A percentile compares a stretch with the other conserved stretches of the same genome.
Conservation (phyloP, 2,888 invertebrate genomes). For the Invenusta paracnida region DNA sequence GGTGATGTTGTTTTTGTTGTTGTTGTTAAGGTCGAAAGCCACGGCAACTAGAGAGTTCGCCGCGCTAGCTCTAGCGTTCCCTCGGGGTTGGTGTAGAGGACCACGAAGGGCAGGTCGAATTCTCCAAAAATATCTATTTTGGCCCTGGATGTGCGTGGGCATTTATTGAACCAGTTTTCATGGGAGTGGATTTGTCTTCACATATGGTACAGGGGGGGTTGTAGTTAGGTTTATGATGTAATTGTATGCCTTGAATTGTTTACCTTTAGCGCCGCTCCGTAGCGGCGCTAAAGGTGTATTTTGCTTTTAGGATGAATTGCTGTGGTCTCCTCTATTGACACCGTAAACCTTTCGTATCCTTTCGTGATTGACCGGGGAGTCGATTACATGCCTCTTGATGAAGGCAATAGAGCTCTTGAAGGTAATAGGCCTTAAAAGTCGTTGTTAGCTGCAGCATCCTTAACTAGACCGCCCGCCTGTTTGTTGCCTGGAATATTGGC, state of each 20-base stretch:
- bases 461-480: not conserved
- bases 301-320: not conserved
- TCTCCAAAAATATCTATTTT: not conserved
- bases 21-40: too few relatives aligned
- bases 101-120: not conserved
- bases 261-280: not conserved
- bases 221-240: not conserved
- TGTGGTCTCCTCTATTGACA: not conserved
- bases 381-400: not conserved
- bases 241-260: not conserved
- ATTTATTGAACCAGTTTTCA: not conserved
- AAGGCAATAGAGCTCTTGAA: not conserved
- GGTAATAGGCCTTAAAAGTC: not conserved
- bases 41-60: not conserved
- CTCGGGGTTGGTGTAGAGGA: not conserved
- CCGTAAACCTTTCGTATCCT: not conserved
- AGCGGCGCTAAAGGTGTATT: not conserved
- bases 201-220: not conserved
- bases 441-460: not conserved
- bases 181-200: not conserved
- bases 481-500: not conserved
- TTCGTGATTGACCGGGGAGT: not conserved
- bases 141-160: not conserved
- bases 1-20: too few relatives aligned
- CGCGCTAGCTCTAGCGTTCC: too few relatives aligned